Base-by-base conservation (phyloP, 2,888 invertebrate genomes). In the Taenaris catops region DNA sequence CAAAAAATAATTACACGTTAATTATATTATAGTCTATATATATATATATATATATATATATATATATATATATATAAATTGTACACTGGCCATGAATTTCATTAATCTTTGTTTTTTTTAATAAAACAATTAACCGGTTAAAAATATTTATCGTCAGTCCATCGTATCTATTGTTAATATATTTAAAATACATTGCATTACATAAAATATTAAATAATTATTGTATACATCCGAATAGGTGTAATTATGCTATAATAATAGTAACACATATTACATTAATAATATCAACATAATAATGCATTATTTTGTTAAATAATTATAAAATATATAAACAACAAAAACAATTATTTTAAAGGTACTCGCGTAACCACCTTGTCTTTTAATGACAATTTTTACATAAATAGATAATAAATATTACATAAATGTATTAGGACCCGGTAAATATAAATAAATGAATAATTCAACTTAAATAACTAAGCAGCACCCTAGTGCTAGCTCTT, bases 331-430 rank as follows among this genome's bases (percentile, higher is more conserved):
- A 34, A 44, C 26, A 40, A 37, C 38, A 38, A 42, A 38, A 41
- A 38, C n/a, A n/a, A 38, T 40, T 34, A 38, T 27, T 27, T 48
- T 36, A 78, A 80, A 86, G 86, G 86, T 86, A 86, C 86, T 76
- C 76, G 78, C 76, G 79, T 78, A 83, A 84, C 81, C 79, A 79
- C 75, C 80, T 65, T 58, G 71, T 62, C 61, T 9, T 9, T 31
- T 9, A 23, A 6, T n/a, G 23, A 43, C 55, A 57, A 19, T 65
- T 58, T 60, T 58, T 31, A 35, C 19, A 34, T 51, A 56, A 42
- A 54, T 41, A 51, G 48, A 24, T 21, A 41, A 47, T 32, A 44
- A 46, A 47, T 49, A 32, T 28, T 37, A 41, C 49, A 55, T 44
- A 50, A 43, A 49, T 48, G 12, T 29, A 48, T 53, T 50, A 53